Conservation (phyloP, 2,113 vertebrate genomes). For the Platysteira castanea region DNA sequence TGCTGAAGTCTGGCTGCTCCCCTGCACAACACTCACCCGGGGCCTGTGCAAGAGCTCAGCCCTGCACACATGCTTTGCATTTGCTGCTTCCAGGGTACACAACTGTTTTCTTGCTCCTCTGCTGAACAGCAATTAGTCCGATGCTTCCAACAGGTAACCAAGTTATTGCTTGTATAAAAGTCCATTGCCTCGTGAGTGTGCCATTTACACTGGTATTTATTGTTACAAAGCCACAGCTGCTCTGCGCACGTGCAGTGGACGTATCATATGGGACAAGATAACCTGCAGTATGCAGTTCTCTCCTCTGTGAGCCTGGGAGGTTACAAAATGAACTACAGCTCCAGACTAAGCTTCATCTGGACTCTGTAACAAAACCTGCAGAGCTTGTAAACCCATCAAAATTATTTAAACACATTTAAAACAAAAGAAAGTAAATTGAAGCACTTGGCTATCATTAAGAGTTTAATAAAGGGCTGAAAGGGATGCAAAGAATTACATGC, state of each 20-base stretch:
- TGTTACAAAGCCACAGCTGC: neutral
- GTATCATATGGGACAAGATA: neutral
- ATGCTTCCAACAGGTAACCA: neutral
- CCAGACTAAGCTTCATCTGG: neutral
- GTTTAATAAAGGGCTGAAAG: neutral
- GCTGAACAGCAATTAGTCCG: neutral
- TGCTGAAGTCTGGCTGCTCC: neutral
- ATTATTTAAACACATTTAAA: neutral
- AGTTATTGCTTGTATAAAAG: too few species aligned
- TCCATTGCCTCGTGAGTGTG: neutral
- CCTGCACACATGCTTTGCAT: accelerated
- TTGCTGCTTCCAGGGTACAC: neutral
- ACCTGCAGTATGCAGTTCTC: neutral
- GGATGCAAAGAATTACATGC: neutral
- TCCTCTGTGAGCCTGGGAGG: neutral
- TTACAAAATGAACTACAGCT: neutral
- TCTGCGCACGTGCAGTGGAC: too few species aligned
- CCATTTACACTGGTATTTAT: neutral
- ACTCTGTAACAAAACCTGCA: neutral
- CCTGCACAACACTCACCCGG: too few species aligned
- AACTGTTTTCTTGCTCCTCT: neutral
- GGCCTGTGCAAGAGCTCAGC: accelerated
- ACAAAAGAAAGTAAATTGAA: neutral
- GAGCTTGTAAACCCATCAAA: neutral
- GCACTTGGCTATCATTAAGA: neutral